Percentiles rank a stretch among this genome's conserved stretches.
Conservation (phyloP, 1,140 invertebrate species). For the Bombus affinis region DNA sequence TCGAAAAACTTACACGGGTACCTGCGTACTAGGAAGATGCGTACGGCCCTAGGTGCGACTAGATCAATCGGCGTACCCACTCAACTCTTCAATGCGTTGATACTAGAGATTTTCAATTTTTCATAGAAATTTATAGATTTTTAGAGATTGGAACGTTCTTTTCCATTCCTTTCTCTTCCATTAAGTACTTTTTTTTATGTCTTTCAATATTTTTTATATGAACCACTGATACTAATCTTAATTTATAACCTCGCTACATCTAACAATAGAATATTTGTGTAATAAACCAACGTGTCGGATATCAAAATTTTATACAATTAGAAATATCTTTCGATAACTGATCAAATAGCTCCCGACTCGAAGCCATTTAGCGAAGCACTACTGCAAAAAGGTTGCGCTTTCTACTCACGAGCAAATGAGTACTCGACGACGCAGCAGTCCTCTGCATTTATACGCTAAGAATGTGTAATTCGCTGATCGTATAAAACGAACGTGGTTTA, state of each 20-base stretch:
- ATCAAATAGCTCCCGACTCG: not conserved
- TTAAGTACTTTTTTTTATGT: not conserved
- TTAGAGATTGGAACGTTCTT: not conserved
- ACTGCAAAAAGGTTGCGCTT: conserved; percentile 40
- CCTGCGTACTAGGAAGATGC: not conserved
- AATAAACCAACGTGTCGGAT: not conserved
- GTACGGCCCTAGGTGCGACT: not conserved
- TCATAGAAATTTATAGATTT: too few relatives aligned
- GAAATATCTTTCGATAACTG: not conserved
- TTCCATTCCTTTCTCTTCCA: not conserved
- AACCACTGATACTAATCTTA: not conserved
- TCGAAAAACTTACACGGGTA: not conserved
- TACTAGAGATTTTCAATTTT: too few relatives aligned
- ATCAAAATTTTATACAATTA: not conserved
- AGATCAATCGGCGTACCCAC: not conserved
- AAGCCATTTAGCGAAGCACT: not conserved
- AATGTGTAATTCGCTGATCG: not conserved
- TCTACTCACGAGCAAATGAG: conserved; percentile 24
- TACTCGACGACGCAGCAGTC: not conserved
- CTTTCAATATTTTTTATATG: not conserved
- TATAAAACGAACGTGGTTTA: not conserved
- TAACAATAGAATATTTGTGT: not conserved
- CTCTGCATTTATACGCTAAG: not conserved
- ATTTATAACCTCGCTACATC: not conserved
- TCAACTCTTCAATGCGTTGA: not conserved